A percentile compares a stretch with the other conserved stretches of the same genome.
These are phyloP conservation scores for Metopia argyrocephala DNA, from an alignment of 2,888 invertebrate species.

Conservation along the genomic window DNA sequence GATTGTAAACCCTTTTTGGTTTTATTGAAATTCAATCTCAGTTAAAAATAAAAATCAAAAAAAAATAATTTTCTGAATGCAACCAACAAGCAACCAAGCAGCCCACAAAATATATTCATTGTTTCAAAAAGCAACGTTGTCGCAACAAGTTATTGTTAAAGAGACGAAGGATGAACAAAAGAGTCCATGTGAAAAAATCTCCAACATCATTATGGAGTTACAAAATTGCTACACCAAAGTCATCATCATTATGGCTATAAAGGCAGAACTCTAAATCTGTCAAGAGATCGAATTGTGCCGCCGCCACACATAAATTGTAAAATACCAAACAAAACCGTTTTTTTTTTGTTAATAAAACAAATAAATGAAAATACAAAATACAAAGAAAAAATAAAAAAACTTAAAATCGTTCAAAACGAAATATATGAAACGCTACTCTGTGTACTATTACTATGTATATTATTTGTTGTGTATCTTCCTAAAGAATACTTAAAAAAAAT, in stretches of 20 bases:
- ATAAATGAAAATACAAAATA: too few relatives aligned
- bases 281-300: conserved; percentile 52
- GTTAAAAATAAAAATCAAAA: background rate
- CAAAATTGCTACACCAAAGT: conserved; percentile 12
- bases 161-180: conserved; percentile 18
- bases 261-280: conserved; percentile 56
- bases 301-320: conserved; percentile 55
- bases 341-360: background rate
- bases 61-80: background rate
- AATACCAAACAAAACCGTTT: conserved; percentile 38
- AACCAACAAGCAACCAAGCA: conserved; percentile 5
- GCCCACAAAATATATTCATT: background rate
- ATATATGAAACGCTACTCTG: background rate
- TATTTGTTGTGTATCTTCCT: too few relatives aligned
- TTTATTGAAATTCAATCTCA: conserved; percentile 27
- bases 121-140: conserved; percentile 1
- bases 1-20: conserved; percentile 19
- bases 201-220: conserved; percentile 6
- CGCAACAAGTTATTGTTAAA: background rate
- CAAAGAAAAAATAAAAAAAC: too few relatives aligned
- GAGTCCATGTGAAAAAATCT: conserved; percentile 41
- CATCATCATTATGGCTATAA: conserved; percentile 32
- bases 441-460: too few relatives aligned
- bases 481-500: too few relatives aligned
- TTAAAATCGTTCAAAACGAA: background rate